A percentile compares a stretch with the other conserved stretches of the same genome.
These are phyloP conservation scores for Octomys mimax DNA, from an alignment of 2,797 vertebrate species.

Conservation along the genomic window DNA sequence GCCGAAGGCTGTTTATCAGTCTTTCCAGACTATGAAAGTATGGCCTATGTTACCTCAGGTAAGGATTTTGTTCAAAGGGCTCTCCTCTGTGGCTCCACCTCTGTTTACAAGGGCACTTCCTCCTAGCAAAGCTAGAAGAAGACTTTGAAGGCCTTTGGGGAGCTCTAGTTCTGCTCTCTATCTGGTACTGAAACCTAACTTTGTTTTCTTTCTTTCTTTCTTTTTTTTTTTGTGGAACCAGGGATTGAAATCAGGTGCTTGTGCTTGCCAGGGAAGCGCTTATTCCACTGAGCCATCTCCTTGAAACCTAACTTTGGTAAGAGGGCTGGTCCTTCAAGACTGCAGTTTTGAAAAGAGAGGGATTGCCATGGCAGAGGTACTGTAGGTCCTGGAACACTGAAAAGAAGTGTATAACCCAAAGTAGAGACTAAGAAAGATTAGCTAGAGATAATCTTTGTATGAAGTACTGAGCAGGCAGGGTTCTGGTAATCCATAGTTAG, in stretches of 20 bases:
- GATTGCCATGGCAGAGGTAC: not conserved
- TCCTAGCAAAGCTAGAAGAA: not conserved
- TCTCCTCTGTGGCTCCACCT: not conserved
- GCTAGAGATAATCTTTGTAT: not conserved
- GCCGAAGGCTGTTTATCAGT: not conserved
- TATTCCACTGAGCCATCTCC: too few species aligned
- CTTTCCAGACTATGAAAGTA: not conserved
- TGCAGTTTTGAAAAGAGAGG: not conserved
- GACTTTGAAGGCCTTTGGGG: not conserved
- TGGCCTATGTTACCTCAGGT: not conserved
- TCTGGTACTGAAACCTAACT: not conserved
- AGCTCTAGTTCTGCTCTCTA: not conserved
- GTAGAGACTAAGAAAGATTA: conserved; percentile 3
- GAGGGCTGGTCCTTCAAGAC: not conserved
- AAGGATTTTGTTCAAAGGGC: not conserved
- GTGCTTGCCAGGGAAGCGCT: too few species aligned
- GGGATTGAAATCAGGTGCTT: too few species aligned
- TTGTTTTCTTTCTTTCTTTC: not conserved
- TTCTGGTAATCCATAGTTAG: not conserved
- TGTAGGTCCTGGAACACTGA: not conserved
- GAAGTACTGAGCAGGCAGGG: not conserved
- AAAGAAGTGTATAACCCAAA: not conserved
- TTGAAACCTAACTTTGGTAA: not conserved
- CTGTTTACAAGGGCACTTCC: not conserved
- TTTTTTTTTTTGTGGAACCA: too few species aligned